Evolutionary conservation across 1,140 invertebrate genomes (phyloP).

Genomic region (Drosophila pruinosa): DNA sequence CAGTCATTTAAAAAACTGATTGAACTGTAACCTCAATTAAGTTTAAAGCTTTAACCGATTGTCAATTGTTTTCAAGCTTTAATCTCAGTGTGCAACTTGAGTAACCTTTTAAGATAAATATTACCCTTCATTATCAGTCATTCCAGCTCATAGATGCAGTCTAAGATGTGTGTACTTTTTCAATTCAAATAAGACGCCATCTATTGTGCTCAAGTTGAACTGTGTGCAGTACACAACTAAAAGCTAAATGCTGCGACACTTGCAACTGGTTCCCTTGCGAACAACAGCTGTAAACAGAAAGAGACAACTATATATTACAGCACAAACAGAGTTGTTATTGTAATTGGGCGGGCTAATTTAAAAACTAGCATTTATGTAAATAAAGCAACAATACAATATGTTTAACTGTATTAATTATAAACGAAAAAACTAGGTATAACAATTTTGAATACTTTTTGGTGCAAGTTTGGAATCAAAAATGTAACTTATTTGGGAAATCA

Average conservation of each 20-base stretch:
- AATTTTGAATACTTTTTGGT: constrained; percentile 9
- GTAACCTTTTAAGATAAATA: no score
- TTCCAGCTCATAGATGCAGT: no score
- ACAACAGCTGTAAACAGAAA: no score
- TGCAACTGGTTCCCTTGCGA: neutral
- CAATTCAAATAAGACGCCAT: constrained; percentile 7
- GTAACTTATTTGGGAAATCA: neutral
- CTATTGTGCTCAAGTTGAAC: neutral
- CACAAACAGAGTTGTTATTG: neutral
- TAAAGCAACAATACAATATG: no score
- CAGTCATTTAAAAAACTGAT: no score
- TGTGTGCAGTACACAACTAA: neutral
- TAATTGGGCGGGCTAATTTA: neutral
- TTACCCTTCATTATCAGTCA: no score
- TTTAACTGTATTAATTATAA: neutral
- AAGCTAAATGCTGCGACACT: constrained; percentile 1
- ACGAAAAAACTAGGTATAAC: neutral
- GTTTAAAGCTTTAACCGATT: no score
- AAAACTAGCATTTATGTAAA: neutral
- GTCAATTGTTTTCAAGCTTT: no score
- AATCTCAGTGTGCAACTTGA: no score
- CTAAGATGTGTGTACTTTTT: no score
- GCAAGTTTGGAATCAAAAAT: neutral
- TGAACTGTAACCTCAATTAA: no score
- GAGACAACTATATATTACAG: constrained; percentile 4